phyloP scores from a whole-genome alignment of 2,797 vertebrate genomes.

The Yasuhikotakia modesta region DNA sequence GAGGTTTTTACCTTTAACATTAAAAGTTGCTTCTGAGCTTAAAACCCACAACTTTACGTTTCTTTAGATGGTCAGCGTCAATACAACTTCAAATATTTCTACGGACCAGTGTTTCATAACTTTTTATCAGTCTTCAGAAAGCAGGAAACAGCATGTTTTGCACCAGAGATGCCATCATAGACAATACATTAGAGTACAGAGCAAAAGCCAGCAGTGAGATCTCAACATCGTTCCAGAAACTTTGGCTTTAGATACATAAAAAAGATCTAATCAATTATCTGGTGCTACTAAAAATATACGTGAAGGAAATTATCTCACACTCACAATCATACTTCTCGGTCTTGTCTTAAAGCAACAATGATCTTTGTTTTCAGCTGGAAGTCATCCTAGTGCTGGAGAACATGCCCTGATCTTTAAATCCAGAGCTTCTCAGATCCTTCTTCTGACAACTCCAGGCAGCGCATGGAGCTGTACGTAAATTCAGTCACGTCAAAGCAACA shows the following conservation, averaged over 20 bases:
- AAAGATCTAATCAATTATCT: neutral
- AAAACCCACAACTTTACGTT: neutral
- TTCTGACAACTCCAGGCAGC: neutral
- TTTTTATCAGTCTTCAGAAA: neutral
- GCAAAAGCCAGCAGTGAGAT: slow-evolving; percentile 10
- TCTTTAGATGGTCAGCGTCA: neutral
- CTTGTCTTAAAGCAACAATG: neutral
- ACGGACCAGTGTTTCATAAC: slow-evolving; percentile 8
- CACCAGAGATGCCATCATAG: too few species aligned
- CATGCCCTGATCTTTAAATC: slow-evolving; percentile 8
- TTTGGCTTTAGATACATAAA: slow-evolving; percentile 6
- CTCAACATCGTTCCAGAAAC: neutral
- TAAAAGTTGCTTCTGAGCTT: neutral
- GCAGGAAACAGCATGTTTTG: too few species aligned
- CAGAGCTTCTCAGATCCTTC: neutral
- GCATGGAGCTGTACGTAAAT: neutral
- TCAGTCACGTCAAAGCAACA: neutral
- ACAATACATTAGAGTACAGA: neutral
- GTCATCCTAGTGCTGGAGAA: neutral
- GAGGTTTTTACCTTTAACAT: neutral
- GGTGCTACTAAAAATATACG: neutral
- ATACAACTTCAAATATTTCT: neutral
- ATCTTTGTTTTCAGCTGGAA: neutral
- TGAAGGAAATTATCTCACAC: neutral
- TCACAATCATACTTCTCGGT: slow-evolving; percentile 1